Percentiles rank a stretch among this genome's conserved stretches.
phyloP scores from a whole-genome alignment of 2,113 vertebrate genomes.

The Entelurus aequoreus region DNA sequence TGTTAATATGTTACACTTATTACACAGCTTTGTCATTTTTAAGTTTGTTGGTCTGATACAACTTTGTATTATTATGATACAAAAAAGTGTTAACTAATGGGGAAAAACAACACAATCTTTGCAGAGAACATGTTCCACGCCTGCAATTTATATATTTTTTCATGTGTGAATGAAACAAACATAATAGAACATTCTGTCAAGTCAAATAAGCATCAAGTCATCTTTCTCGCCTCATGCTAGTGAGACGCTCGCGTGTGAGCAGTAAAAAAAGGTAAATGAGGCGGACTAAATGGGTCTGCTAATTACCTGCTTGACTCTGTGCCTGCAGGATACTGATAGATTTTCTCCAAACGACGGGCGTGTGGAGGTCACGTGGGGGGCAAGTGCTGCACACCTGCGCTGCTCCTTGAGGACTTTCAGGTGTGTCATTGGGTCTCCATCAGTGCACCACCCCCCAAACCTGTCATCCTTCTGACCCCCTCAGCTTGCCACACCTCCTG shows the following conservation, averaged over 20 bases:
- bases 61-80: too few species aligned
- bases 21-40: too few species aligned
- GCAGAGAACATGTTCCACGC: too few species aligned
- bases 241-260: slow-evolving; percentile 10
- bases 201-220: slow-evolving; percentile 9
- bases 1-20: too few species aligned
- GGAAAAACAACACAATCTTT: too few species aligned
- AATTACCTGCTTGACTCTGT: slow-evolving; percentile 41
- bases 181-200: slow-evolving; percentile 15
- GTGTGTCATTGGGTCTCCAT: slow-evolving; percentile 51
- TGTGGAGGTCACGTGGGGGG: slow-evolving; percentile 36
- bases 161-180: too few species aligned
- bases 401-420: slow-evolving; percentile 42
- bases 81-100: too few species aligned
- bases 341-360: slow-evolving; percentile 32
- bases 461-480: slow-evolving; percentile 46
- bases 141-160: too few species aligned
- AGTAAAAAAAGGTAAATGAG: slow-evolving; percentile 34
- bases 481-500: slow-evolving; percentile 42
- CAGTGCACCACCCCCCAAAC: slow-evolving; percentile 10
- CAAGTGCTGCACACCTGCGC: slow-evolving; percentile 58
- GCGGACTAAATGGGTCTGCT: slow-evolving; percentile 37
- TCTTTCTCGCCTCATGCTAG: too few species aligned
- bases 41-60: too few species aligned
- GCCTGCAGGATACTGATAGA: slow-evolving; percentile 38